Base-by-base conservation (phyloP, 2,888 invertebrate species). In the Eupithecia abbreviata region DNA sequence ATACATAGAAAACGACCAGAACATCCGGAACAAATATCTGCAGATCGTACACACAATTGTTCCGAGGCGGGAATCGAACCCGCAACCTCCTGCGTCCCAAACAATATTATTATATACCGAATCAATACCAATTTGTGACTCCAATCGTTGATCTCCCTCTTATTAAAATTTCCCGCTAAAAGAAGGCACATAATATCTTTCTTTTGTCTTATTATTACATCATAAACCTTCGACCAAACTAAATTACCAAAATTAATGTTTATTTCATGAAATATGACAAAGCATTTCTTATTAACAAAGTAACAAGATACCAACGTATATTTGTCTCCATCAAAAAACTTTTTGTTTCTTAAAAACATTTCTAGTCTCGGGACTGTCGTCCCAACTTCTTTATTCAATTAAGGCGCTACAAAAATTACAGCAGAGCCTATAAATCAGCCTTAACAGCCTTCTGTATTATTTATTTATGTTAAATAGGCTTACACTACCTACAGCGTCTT, bases 381-480 rank as follows among this genome's bases (percentile, higher is more conserved):
- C 77, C 79, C 84, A 87, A 90, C 88, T 90, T 90, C 86, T 90
- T 90, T 91, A 89, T 91, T 90, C 90, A 90, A 91, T 91, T 91
- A 90, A 87, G 87, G 85, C 84, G 86, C 88, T 84, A 87, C 87
- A 90, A 90, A 91, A 91, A 90, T 90, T 89, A 91, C 90, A 88
- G 86, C 85, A 82, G 87, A 83, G 65, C 83, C 84, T 85, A 90
- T 91, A 90, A 91, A 90, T 91, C 91, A 91, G 84, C 79, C 86
- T 85, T 89, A 90, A 91, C 90, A 88, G 90, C 91, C 84, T 84
- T 82, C 84, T 83, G 87, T 89, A 89, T 91, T 91, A 91, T 91
- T 90, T 91, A 91, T 91, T 91, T 91, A 91, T 91, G 90, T 88
- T 88, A 91, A 91, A 90, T 88, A 91, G 87, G 87, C 88, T 88